These are phyloP conservation scores for Manis crassicaudata DNA, from an alignment of 2,797 vertebrate species.

Conservation along the genomic window DNA sequence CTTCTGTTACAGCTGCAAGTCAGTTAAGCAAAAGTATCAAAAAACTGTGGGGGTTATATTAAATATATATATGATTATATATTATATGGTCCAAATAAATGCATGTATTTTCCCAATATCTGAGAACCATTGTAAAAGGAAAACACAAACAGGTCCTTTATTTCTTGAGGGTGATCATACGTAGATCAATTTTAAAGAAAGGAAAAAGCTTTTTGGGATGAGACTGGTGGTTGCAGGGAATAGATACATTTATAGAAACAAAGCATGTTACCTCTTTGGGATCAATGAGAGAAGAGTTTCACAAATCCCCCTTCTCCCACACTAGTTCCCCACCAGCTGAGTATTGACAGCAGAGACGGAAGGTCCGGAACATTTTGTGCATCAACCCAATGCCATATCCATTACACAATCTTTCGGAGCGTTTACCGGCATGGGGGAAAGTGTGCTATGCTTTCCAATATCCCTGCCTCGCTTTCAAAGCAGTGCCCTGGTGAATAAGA, in stretches of 20 bases:
- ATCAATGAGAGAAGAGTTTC: background rate
- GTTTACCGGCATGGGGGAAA: accelerated
- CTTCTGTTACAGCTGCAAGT: background rate
- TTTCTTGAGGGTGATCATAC: background rate
- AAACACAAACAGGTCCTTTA: background rate
- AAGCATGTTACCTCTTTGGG: background rate
- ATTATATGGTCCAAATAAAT: background rate
- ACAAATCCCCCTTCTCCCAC: background rate
- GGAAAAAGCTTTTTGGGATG: background rate
- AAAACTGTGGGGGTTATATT: background rate
- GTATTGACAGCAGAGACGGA: no score
- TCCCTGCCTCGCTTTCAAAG: accelerated
- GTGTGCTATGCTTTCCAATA: accelerated
- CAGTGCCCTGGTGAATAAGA: accelerated
- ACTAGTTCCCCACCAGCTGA: no score
- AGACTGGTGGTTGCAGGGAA: background rate
- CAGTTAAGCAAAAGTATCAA: background rate
- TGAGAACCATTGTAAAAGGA: background rate
- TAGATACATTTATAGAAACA: background rate
- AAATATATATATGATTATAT: background rate
- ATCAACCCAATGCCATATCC: accelerated
- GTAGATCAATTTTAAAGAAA: background rate
- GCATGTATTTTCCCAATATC: background rate
- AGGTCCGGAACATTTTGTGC: accelerated
- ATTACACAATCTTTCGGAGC: accelerated